These are phyloP conservation scores for Luffia ferchaultella DNA, from an alignment of 2,888 invertebrate genomes.

Conservation along the genomic window DNA sequence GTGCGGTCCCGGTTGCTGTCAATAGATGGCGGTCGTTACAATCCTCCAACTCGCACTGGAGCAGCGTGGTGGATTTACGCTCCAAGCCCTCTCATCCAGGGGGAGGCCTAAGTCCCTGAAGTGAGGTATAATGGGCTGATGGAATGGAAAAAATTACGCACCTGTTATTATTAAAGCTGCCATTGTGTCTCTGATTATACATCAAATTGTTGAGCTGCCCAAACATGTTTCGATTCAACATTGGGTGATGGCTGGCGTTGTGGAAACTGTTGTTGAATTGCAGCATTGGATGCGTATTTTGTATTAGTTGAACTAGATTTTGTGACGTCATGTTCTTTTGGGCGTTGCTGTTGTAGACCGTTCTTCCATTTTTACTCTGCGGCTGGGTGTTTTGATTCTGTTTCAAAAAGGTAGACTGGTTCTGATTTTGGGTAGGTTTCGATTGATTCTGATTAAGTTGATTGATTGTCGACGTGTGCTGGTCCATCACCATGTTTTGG, in stretches of 20 bases:
- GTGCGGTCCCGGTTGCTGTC: no score
- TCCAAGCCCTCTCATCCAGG: no score
- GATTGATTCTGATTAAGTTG: constrained; percentile 14
- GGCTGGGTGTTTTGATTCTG: constrained; percentile 18
- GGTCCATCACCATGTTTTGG: not conserved
- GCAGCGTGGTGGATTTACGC: no score
- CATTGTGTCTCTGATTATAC: constrained; percentile 2
- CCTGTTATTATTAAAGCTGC: constrained; percentile 5
- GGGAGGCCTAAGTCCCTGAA: no score
- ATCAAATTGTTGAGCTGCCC: not conserved
- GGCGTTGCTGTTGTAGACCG: constrained; percentile 30
- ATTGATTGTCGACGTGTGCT: constrained; percentile 19
- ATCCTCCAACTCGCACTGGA: no score
- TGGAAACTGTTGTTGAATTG: constrained; percentile 44
- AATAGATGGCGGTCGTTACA: no score
- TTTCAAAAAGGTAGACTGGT: not conserved
- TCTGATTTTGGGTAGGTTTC: constrained; percentile 16
- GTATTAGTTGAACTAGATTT: constrained; percentile 49
- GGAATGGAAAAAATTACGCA: no score
- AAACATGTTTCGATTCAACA: constrained; percentile 28
- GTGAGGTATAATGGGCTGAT: no score
- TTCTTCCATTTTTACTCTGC: constrained; percentile 34
- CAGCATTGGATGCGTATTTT: constrained; percentile 55
- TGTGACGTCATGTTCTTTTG: constrained; percentile 35
- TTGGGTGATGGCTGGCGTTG: constrained; percentile 52